Percentiles rank a stretch among this genome's conserved stretches.
Evolutionary conservation across 2,888 invertebrate genomes (phyloP).

Genomic region (Eristalis pertinax): DNA sequence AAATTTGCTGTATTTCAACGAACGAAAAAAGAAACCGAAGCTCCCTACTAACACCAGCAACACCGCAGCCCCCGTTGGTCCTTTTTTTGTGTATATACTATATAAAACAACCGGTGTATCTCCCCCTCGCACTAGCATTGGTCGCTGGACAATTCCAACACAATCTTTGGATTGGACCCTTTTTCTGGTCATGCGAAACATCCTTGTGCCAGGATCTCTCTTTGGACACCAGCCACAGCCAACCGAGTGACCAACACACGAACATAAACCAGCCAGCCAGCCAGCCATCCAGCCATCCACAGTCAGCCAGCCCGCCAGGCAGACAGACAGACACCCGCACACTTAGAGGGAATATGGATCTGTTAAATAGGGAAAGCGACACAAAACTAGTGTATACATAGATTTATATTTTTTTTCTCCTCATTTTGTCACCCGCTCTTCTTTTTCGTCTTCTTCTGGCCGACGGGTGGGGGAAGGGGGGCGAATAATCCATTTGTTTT

Average conservation of each 20-base stretch:
- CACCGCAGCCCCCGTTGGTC: too few relatives aligned
- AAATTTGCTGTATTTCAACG: too few relatives aligned
- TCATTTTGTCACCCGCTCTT: slow-evolving; percentile 2
- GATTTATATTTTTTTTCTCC: slow-evolving; percentile 13
- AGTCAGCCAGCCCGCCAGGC: not conserved
- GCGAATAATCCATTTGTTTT: not conserved
- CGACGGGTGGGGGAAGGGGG: too few relatives aligned
- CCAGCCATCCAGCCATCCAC: slow-evolving; percentile 5
- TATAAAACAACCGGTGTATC: slow-evolving; percentile 3
- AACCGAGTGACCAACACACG: not conserved
- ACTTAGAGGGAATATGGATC: slow-evolving; percentile 26
- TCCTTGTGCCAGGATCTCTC: slow-evolving; percentile 50
- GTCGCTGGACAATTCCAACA: slow-evolving; percentile 58
- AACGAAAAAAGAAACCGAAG: too few relatives aligned
- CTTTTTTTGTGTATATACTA: too few relatives aligned
- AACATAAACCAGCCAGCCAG: not conserved
- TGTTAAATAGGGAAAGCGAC: slow-evolving; percentile 48
- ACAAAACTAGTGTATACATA: slow-evolving; percentile 43
- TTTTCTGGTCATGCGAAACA: slow-evolving; percentile 71
- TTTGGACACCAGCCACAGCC: slow-evolving; percentile 4
- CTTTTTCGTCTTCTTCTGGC: not conserved
- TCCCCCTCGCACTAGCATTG: slow-evolving; percentile 61
- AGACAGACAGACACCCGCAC: slow-evolving; percentile 35
- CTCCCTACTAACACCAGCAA: too few relatives aligned
- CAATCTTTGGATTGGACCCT: slow-evolving; percentile 63